phyloP scores from a whole-genome alignment of 2,797 vertebrate genomes.

The Euphonia xanthogaster region DNA sequence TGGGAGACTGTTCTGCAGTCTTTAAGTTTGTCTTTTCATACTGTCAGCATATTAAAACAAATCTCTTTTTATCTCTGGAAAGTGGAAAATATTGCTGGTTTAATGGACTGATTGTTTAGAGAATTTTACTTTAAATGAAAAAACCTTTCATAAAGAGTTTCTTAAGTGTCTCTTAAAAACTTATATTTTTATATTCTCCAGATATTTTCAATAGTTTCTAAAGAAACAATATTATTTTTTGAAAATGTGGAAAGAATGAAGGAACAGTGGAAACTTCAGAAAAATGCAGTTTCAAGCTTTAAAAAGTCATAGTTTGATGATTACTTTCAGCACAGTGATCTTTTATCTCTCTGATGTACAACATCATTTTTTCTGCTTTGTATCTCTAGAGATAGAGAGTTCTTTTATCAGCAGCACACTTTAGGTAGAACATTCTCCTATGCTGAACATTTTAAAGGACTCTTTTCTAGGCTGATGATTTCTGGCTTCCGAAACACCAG shows the following conservation, averaged over 20 bases:
- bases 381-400: background rate
- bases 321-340: background rate
- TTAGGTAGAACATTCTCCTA: background rate
- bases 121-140: background rate
- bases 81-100: background rate
- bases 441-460: background rate
- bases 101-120: background rate
- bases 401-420: slow-evolving; percentile 13
- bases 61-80: background rate
- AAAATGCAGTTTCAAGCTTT: background rate
- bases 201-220: background rate
- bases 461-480: background rate
- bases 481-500: background rate
- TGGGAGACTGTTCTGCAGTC: background rate
- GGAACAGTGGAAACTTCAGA: background rate
- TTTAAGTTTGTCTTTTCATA: background rate
- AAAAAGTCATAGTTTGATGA: slow-evolving; percentile 17
- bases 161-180: background rate
- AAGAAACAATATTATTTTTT: background rate
- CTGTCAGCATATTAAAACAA: background rate
- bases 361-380: background rate
- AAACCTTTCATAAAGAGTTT: background rate
- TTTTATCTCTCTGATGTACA: slow-evolving; percentile 13
- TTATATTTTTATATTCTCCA: background rate
- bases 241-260: background rate